A percentile compares a stretch with the other conserved stretches of the same genome.
Conservation (phyloP, 2,113 vertebrate species). For the Cyphomyrus plagiostoma region DNA sequence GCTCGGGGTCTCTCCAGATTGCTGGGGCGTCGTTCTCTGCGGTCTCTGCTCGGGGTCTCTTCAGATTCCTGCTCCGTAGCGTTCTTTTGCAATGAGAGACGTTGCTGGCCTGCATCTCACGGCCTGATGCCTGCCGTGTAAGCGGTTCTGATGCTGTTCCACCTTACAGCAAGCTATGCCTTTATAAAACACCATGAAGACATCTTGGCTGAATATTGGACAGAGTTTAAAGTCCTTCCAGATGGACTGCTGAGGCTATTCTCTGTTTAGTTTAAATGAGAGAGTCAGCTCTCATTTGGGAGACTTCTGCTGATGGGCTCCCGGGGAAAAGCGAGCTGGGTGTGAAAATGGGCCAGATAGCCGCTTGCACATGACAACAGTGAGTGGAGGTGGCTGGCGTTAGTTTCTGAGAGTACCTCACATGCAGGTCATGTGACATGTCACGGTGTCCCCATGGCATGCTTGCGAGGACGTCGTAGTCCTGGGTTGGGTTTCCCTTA, state of each 20-base stretch:
- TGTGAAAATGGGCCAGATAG: neutral
- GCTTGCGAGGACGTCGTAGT: neutral
- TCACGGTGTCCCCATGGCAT: neutral
- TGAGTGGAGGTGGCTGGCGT: neutral
- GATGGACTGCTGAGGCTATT: conserved; percentile 42
- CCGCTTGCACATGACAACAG: neutral
- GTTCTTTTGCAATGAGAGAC: conserved; percentile 25
- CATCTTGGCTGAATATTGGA: conserved; percentile 41
- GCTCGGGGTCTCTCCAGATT: neutral
- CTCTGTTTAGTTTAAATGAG: conserved; percentile 48
- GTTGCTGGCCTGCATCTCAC: neutral
- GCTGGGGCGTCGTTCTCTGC: conserved; percentile 17
- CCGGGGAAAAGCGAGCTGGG: conserved; percentile 6
- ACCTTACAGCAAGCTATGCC: conserved; percentile 27
- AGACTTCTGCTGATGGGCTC: conserved; percentile 21
- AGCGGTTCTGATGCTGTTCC: conserved; percentile 23
- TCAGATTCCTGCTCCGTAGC: conserved; percentile 20
- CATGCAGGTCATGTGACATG: neutral
- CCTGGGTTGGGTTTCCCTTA: neutral
- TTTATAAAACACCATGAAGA: conserved; percentile 36
- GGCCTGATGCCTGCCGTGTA: neutral
- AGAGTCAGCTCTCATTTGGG: conserved; percentile 39
- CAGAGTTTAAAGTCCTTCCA: conserved; percentile 55
- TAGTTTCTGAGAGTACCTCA: neutral
- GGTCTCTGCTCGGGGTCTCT: conserved; percentile 29